These are phyloP conservation scores for Mycteria americana DNA, from an alignment of 2,797 vertebrate species.

Conservation along the genomic window DNA sequence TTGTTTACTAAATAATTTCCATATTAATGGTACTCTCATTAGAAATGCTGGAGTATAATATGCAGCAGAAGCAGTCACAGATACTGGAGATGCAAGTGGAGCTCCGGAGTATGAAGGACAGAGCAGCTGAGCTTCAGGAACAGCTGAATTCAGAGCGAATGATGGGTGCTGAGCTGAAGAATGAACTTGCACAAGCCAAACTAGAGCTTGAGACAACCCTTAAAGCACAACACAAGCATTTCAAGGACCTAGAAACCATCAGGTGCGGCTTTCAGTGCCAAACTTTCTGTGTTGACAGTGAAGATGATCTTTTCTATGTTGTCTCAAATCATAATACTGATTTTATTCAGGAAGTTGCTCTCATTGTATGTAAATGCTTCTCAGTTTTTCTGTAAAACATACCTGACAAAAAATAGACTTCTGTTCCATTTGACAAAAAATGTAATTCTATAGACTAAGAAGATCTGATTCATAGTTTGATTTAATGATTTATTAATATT, in stretches of 20 bases:
- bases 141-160: constrained; percentile 75
- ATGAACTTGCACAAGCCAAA: constrained; percentile 87
- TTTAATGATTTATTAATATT: neutral
- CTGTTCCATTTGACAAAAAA: neutral
- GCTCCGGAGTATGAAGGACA: constrained; percentile 65
- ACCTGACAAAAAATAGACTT: neutral
- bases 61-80: constrained; percentile 74
- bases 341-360: neutral
- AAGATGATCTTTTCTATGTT: neutral
- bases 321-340: neutral
- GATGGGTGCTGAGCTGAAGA: constrained; percentile 81
- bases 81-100: constrained; percentile 76
- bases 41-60: constrained; percentile 70
- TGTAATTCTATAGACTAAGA: neutral
- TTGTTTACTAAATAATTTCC: neutral
- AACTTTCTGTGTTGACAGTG: neutral
- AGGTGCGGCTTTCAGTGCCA: constrained; percentile 72
- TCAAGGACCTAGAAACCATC: constrained; percentile 90
- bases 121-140: constrained; percentile 73
- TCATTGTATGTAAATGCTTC: neutral
- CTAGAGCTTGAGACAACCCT: constrained; percentile 89
- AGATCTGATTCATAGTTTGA: neutral
- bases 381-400: neutral
- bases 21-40: neutral
- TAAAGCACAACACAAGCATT: constrained; percentile 89